Conservation (phyloP, 1,140 invertebrate genomes). For the Halyomorpha halys region DNA sequence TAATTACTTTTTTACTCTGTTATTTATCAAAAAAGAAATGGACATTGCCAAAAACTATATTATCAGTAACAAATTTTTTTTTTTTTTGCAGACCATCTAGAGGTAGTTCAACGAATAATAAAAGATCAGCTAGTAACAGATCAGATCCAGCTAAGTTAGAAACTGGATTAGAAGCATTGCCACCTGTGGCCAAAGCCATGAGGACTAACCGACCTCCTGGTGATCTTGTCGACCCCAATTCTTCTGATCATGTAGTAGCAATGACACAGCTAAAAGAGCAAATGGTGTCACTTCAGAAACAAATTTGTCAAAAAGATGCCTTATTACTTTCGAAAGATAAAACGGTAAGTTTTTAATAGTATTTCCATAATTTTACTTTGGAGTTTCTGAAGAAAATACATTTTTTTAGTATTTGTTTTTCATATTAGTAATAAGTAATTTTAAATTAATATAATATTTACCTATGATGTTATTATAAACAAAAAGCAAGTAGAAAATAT, state of each 20-base stretch:
- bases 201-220: slow-evolving; percentile 30
- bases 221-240: slow-evolving; percentile 61
- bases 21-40: no score
- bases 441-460: no score
- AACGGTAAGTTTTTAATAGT: slow-evolving; percentile 48
- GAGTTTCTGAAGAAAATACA: no score
- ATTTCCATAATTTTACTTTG: no score
- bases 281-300: slow-evolving; percentile 84
- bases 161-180: slow-evolving; percentile 15
- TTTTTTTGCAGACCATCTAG: no score
- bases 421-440: no score
- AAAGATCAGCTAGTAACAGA: slow-evolving; percentile 33
- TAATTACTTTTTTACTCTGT: no score
- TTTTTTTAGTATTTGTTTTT: no score
- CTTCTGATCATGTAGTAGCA: slow-evolving; percentile 85
- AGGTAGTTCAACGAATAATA: slow-evolving; percentile 23
- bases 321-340: slow-evolving; percentile 83
- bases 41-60: no score
- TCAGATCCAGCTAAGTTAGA: slow-evolving; percentile 57
- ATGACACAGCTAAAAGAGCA: slow-evolving; percentile 90
- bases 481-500: no score
- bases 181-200: slow-evolving; percentile 25
- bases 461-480: no score
- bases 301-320: slow-evolving; percentile 71
- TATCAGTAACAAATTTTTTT: no score